Evolutionary conservation across 2,888 invertebrate species (phyloP).

Genomic region (Tupiocoris notatus): DNA sequence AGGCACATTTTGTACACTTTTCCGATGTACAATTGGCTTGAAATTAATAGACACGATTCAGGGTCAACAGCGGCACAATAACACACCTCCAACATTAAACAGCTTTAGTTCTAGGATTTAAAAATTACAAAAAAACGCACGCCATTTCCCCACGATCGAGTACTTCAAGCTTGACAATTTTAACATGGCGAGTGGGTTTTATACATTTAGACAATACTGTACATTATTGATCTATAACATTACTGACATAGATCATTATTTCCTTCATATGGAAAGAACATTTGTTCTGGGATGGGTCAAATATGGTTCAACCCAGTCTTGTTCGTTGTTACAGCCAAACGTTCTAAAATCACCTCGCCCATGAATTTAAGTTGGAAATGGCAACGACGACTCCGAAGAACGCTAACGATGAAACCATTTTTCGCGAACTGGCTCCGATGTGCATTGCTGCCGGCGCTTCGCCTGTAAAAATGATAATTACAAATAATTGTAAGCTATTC

Average conservation of each 20-base stretch:
- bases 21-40: no score
- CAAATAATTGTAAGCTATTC: no score
- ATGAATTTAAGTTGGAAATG: not conserved
- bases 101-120: no score
- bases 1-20: no score
- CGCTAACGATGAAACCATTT: constrained; percentile 4
- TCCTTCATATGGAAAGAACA: not conserved
- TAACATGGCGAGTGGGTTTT: no score
- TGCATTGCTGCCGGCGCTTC: constrained; percentile 47
- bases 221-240: not conserved
- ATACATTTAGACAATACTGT: not conserved
- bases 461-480: constrained; percentile 58
- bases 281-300: not conserved
- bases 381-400: constrained; percentile 1
- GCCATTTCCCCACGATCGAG: no score
- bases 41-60: no score
- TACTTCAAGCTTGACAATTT: no score
- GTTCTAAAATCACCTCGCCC: constrained; percentile 17
- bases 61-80: no score
- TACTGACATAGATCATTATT: not conserved
- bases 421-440: constrained; percentile 35
- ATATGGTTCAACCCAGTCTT: not conserved
- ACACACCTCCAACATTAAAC: no score
- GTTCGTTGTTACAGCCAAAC: not conserved
- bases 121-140: no score